These are phyloP conservation scores for Cheilosia pagana DNA, from an alignment of 2,888 invertebrate genomes.

Conservation along the genomic window DNA sequence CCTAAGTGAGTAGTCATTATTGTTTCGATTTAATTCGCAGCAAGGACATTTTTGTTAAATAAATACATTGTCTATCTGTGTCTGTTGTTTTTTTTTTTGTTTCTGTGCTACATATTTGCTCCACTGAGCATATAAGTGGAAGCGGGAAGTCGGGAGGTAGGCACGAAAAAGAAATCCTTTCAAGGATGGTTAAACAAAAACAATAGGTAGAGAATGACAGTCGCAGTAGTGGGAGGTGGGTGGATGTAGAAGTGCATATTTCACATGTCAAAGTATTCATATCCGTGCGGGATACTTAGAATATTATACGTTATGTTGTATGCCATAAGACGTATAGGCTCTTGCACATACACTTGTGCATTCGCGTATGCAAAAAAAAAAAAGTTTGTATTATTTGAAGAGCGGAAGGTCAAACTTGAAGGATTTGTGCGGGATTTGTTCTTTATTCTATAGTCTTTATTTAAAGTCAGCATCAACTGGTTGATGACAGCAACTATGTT, in stretches of 20 bases:
- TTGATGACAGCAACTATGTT: slow-evolving; percentile 67
- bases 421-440: slow-evolving; percentile 59
- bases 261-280: slow-evolving; percentile 68
- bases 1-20: slow-evolving; percentile 65
- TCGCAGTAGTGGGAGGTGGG: slow-evolving; percentile 20
- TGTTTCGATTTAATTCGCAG: slow-evolving; percentile 72
- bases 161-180: slow-evolving; percentile 73
- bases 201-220: slow-evolving; percentile 55
- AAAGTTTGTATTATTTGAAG: slow-evolving; percentile 63
- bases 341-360: slow-evolving; percentile 16
- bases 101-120: slow-evolving; percentile 56
- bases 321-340: slow-evolving; percentile 65
- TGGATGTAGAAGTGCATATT: slow-evolving; percentile 1
- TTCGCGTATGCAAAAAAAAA: slow-evolving; percentile 50
- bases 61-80: slow-evolving; percentile 67
- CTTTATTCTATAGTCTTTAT: slow-evolving; percentile 55
- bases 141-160: slow-evolving; percentile 43
- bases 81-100: slow-evolving; percentile 24
- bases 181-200: slow-evolving; percentile 74
- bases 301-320: slow-evolving; percentile 32
- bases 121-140: slow-evolving; percentile 9
- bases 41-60: slow-evolving; percentile 71
- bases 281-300: slow-evolving; percentile 62
- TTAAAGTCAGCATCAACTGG: slow-evolving; percentile 68
- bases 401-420: slow-evolving; percentile 72